Base-by-base conservation (phyloP, 2,888 invertebrate genomes). In the Macropis europaea region DNA sequence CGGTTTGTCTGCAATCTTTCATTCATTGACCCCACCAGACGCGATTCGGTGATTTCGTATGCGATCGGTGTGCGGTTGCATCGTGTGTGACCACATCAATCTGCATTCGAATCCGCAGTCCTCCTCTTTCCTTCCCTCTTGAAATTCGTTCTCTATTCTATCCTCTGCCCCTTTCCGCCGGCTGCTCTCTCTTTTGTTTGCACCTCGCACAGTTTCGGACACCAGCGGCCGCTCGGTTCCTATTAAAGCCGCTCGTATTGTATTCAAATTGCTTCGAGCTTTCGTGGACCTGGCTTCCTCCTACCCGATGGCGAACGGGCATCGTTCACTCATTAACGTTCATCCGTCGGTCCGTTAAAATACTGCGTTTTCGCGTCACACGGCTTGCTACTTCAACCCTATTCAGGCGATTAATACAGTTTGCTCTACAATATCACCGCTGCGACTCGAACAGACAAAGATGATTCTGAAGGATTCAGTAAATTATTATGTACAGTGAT, bases 61-160 rank as follows among this genome's bases (percentile, higher is more conserved):
- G 84, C 88, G 81, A 80, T 72, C 76, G 81, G 83, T 83, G 88
- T 83, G 60, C 86, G 77, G 84, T 83, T 84, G 87, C 89, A 84
- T 89, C 89, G 89, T 89, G 89, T 90, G 89, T 81, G 89, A 89
- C 83, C 89, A 83, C 88, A 88, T 90, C 89, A 88, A 90, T 89
- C 89, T 81, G 85, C 82, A 81, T 84, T 85, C 84, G 82, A 84
- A 82, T 76, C 73, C 59, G 34, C 56, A 52, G 19, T 63, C 54
- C 61, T 60, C 47, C 50, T 71, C 77, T 68, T 62, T 56, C 57
- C 53, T 54, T 63, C 59, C 43, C 63, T 59, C 73, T 19, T 36
- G 47, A 53, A 38, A 38, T 30, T 66, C 73, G 76, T 69, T 71
- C 63, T 54, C 67, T n/a, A n/a, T 69, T 54, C 64, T 56, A 56